These are phyloP conservation scores for Drosophila macrothrix DNA, from an alignment of 2,888 invertebrate genomes.

Conservation along the genomic window DNA sequence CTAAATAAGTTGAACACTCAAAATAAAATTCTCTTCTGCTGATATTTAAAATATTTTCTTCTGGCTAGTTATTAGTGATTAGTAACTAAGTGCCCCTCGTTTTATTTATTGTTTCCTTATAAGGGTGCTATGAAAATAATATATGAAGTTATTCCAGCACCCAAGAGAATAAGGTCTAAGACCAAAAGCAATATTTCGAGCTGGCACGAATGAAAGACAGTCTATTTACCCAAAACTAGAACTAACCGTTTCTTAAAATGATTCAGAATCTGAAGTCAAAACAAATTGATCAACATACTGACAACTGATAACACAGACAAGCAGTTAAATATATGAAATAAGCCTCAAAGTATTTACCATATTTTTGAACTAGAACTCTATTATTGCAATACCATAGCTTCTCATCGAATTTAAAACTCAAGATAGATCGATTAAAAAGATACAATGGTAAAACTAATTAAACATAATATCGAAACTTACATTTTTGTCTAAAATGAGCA, in stretches of 20 bases:
- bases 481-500: background rate
- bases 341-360: background rate
- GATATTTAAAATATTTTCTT: background rate
- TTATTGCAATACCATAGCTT: background rate
- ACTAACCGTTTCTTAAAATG: background rate
- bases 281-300: background rate
- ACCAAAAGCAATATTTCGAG: background rate
- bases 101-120: background rate
- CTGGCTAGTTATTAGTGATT: background rate
- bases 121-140: background rate
- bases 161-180: background rate
- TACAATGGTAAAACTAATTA: background rate
- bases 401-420: background rate
- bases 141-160: background rate
- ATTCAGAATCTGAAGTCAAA: background rate
- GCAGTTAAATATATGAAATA: background rate
- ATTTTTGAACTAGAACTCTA: background rate
- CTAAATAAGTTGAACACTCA: slow-evolving; percentile 1
- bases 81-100: background rate
- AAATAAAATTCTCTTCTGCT: background rate
- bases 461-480: background rate
- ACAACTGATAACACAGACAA: background rate
- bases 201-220: background rate
- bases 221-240: background rate
- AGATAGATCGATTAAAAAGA: background rate